Conservation (phyloP, 2,797 vertebrate species). For the Scarus forsteni region DNA sequence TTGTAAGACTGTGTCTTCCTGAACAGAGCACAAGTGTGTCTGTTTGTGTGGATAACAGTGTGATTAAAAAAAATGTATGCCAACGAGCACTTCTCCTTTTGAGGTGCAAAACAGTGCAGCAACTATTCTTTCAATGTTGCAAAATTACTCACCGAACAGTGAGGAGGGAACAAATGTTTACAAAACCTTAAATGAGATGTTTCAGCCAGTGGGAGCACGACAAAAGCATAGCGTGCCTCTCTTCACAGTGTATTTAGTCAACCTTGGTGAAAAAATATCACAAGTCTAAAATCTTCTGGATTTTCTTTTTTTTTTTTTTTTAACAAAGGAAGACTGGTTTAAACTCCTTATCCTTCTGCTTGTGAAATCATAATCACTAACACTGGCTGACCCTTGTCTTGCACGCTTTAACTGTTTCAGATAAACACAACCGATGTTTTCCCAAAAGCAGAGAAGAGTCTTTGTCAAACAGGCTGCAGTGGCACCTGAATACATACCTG, state of each 20-base stretch:
- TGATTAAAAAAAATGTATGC: background rate
- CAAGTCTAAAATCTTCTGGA: background rate
- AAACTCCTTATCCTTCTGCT: constrained; percentile 29
- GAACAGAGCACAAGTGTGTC: background rate
- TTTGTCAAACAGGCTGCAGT: background rate
- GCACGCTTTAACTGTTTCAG: constrained; percentile 27
- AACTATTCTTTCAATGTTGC: background rate
- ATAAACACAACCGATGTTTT: constrained; percentile 61
- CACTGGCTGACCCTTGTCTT: constrained; percentile 18
- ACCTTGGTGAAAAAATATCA: background rate
- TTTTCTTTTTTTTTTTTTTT: constrained; percentile 1
- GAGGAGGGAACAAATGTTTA: constrained; percentile 14
- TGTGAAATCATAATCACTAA: constrained; percentile 38
- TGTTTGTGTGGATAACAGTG: constrained; percentile 13
- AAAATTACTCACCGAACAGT: background rate
- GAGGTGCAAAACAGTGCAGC: constrained; percentile 2
- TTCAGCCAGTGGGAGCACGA: constrained; percentile 2
- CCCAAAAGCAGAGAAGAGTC: constrained; percentile 43
- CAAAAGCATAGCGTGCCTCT: background rate
- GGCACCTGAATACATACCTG: constrained; percentile 7
- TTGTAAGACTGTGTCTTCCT: background rate
- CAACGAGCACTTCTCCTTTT: constrained; percentile 49
- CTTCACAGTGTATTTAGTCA: background rate
- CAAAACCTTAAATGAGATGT: constrained; percentile 16
- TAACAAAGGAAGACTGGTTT: constrained; percentile 28